Percentiles rank a stretch among this genome's conserved stretches.
These are phyloP conservation scores for Bicyclus anynana DNA, from an alignment of 1,140 invertebrate genomes.

Conservation along the genomic window DNA sequence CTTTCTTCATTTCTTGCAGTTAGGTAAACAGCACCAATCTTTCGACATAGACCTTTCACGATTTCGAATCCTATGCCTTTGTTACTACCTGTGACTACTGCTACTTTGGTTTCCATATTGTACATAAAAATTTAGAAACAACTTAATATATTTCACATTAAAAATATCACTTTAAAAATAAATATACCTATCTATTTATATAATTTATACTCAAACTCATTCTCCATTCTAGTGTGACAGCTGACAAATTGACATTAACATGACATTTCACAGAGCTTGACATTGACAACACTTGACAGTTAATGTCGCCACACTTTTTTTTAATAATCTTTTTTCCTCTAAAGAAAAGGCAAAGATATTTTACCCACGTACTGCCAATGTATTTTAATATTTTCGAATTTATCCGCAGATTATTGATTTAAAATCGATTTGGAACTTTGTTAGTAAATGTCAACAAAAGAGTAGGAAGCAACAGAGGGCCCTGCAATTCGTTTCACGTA, in stretches of 20 bases:
- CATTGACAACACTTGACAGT: too few species aligned
- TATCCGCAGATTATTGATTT: too few species aligned
- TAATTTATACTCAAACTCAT: conserved; percentile 43
- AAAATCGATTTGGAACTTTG: too few species aligned
- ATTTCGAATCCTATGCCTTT: conserved; percentile 88
- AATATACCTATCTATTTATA: conserved; percentile 41
- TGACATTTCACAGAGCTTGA: too few species aligned
- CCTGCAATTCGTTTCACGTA: too few species aligned
- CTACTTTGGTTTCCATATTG: conserved; percentile 76
- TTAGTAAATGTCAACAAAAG: too few species aligned
- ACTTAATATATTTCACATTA: conserved; percentile 46
- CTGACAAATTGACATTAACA: neutral
- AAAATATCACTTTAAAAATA: conserved; percentile 53
- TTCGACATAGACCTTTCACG: conserved; percentile 81
- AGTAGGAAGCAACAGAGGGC: too few species aligned
- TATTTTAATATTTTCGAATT: too few species aligned
- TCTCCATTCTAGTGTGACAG: conserved; percentile 16
- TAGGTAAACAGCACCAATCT: conserved; percentile 81
- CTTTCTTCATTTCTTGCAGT: conserved; percentile 80
- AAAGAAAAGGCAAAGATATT: too few species aligned
- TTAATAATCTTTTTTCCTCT: too few species aligned
- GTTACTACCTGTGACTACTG: conserved; percentile 84
- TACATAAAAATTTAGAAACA: conserved; percentile 52
- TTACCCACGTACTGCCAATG: too few species aligned
- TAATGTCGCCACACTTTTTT: too few species aligned